Evolutionary conservation across 2,888 invertebrate species (phyloP), one percentile per base, ranked within the genome.

Genomic region (Phyto melanocephala): DNA sequence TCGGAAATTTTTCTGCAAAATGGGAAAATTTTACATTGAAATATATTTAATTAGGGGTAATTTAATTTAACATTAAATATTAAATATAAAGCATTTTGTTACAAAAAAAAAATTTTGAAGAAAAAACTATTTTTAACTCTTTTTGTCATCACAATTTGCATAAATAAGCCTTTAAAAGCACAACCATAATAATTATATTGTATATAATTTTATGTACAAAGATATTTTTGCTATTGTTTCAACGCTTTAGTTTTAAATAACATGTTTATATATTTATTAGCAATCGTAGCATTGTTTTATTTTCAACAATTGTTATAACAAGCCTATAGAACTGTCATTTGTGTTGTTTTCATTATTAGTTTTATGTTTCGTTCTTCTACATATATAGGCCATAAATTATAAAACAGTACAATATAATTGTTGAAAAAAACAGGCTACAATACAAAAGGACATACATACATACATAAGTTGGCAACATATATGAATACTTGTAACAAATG

Each of bases 361-460:
- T n/a, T n/a, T n/a, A n/a, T n/a, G n/a, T n/a, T n/a, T n/a, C n/a
- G n/a, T 76, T 60, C 45, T 56, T 58, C 54, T 17, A 47, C 37
- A 28, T n/a, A 56, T 65, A 20, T 28, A 24, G 28, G 47, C 20
- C 50, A 71, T 78, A 80, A 80, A 80, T 74, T 68, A 68, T 63
- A 40, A 40, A 68, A 63, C 24, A 77, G 6, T 28, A 81, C 60
- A 77, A 67, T 52, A 67, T 54, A 71, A 74, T 60, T 74, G 54
- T 68, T 74, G 56, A 62, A 47, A 10, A 5, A 28, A n/a, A n/a
- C n/a, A n/a, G n/a, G n/a, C n/a, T n/a, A n/a, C n/a, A n/a, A n/a
- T n/a, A n/a, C n/a, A 54, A 80, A 74, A n/a, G 50, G 15, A 52
- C 17, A 50, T 17, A 22, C 3, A 13, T 45, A 1, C 1, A 20